Evolutionary conservation across 2,113 vertebrate species (phyloP).

Genomic region (Caranx ignobilis): DNA sequence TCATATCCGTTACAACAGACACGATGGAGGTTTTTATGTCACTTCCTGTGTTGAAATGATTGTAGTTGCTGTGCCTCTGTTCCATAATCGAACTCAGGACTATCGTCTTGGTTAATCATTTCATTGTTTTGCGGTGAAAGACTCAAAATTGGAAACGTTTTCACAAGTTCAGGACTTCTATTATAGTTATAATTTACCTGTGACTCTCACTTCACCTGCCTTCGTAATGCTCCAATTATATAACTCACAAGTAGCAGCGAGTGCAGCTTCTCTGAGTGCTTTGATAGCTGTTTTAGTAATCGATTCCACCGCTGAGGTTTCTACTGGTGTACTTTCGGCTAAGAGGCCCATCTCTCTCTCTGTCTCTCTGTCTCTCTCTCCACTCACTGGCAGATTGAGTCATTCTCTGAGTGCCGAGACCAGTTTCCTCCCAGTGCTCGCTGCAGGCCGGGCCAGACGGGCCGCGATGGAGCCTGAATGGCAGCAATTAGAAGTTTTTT

Average conservation of each 20-base stretch:
- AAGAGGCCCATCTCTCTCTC: constrained; percentile 4
- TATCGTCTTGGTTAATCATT: too few relatives aligned
- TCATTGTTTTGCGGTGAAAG: too few relatives aligned
- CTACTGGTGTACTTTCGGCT: neutral
- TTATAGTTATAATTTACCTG: neutral
- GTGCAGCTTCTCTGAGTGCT: constrained; percentile 27
- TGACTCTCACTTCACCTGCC: neutral
- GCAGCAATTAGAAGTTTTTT: constrained; percentile 23
- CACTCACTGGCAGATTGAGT: constrained; percentile 16
- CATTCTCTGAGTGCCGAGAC: constrained; percentile 19
- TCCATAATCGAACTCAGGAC: too few relatives aligned
- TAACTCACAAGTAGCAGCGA: neutral
- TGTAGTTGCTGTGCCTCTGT: too few relatives aligned
- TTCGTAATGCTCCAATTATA: neutral
- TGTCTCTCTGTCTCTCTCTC: neutral
- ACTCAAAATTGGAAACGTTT: too few relatives aligned
- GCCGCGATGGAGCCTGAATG: constrained; percentile 11
- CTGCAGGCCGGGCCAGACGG: constrained; percentile 1
- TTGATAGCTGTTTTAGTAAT: constrained; percentile 22
- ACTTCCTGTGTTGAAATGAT: too few relatives aligned
- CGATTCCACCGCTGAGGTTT: constrained; percentile 7
- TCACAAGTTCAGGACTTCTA: neutral
- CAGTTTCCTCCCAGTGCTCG: constrained; percentile 6
- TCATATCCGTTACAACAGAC: neutral
- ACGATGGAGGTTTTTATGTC: too few relatives aligned